Evolutionary conservation across 2,888 invertebrate species (phyloP).

Genomic region (Boloria euphrosyne): DNA sequence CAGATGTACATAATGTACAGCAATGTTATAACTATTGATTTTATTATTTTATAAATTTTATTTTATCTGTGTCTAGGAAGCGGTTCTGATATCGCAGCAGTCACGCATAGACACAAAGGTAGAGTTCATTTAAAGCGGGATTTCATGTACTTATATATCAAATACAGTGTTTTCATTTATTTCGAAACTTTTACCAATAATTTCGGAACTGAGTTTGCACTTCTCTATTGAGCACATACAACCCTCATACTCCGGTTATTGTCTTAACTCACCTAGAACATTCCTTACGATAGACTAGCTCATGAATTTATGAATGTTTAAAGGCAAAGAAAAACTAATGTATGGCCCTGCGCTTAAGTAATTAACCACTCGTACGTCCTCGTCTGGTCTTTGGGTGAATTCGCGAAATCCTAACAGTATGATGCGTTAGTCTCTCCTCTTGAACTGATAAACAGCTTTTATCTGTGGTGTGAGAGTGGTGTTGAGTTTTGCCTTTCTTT

Average conservation of each 20-base stretch:
- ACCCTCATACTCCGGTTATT: constrained; percentile 3
- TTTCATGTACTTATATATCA: background rate
- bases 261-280: constrained; percentile 11
- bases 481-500: constrained; percentile 78
- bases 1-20: constrained; percentile 72
- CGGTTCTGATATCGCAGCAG: constrained; percentile 54
- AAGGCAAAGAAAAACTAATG: constrained; percentile 4
- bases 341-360: constrained; percentile 33
- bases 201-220: background rate
- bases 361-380: constrained; percentile 34
- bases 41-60: constrained; percentile 39
- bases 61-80: constrained; percentile 64
- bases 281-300: background rate
- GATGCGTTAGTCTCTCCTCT: constrained; percentile 29
- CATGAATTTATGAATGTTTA: constrained; percentile 10
- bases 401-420: constrained; percentile 28
- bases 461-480: constrained; percentile 62
- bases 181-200: background rate
- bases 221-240: constrained; percentile 7
- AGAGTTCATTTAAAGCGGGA: constrained; percentile 57
- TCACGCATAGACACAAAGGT: constrained; percentile 73
- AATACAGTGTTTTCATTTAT: background rate
- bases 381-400: constrained; percentile 38
- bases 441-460: constrained; percentile 44
- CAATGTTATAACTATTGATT: constrained; percentile 43